Conservation (phyloP, 2,888 invertebrate genomes). For the Eupithecia pulchellata region DNA sequence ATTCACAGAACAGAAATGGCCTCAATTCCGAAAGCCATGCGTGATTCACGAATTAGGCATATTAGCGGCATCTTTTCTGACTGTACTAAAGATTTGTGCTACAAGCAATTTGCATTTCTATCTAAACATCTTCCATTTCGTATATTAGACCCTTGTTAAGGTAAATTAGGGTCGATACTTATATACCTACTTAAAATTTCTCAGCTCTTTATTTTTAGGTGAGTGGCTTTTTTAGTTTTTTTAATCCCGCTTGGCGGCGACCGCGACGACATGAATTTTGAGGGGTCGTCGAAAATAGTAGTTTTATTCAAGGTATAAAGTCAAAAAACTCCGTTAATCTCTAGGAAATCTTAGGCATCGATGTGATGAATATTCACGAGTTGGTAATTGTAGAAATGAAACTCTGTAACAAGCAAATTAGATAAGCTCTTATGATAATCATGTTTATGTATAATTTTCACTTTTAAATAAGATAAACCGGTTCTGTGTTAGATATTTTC, state of each 20-base stretch:
- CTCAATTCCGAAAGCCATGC: conserved; percentile 1
- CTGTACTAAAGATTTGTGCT: conserved; percentile 30
- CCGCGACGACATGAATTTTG: not conserved
- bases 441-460: not conserved
- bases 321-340: not conserved
- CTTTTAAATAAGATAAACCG: not conserved
- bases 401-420: not conserved
- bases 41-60: conserved; percentile 24
- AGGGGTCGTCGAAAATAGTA: not conserved
- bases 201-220: not conserved
- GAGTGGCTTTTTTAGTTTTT: not conserved
- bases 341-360: not conserved
- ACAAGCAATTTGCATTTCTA: conserved; percentile 40
- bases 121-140: conserved; percentile 31
- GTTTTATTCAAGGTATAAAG: not conserved
- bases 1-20: conserved; percentile 2
- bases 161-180: conserved; percentile 26
- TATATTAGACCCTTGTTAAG: conserved; percentile 31
- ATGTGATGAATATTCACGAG: not conserved
- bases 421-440: not conserved
- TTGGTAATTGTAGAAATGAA: not conserved
- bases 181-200: not conserved
- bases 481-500: not conserved
- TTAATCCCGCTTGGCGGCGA: not conserved
- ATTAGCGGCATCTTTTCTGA: conserved; percentile 32